These are phyloP conservation scores for Chinchilla lanigera DNA, from an alignment of 2,113 vertebrate species.

Conservation along the genomic window DNA sequence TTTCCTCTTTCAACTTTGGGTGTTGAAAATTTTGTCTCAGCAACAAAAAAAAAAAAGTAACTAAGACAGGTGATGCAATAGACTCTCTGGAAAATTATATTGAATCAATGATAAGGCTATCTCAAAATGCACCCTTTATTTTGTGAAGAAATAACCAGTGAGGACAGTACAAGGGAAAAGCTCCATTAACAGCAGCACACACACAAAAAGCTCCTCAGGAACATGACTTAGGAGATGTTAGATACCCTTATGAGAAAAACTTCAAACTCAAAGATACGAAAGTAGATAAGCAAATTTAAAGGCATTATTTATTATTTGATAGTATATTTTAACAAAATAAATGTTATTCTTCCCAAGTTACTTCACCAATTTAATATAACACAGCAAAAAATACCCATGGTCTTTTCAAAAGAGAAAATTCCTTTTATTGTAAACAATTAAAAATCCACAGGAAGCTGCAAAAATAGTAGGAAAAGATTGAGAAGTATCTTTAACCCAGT, in stretches of 20 bases:
- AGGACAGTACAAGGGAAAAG: neutral
- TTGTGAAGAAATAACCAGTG: neutral
- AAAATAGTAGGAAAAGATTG: neutral
- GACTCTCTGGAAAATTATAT: neutral
- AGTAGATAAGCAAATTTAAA: neutral
- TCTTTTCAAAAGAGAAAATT: neutral
- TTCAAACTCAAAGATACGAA: neutral
- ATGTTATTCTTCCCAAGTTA: neutral
- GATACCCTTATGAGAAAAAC: neutral
- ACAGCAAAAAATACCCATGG: neutral
- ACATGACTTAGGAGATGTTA: constrained; percentile 4
- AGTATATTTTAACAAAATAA: neutral
- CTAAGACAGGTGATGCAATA: neutral
- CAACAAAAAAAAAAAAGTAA: neutral
- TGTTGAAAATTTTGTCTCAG: neutral
- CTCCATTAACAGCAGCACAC: neutral
- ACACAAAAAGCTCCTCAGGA: neutral
- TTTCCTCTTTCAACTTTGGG: neutral
- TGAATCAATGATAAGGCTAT: neutral
- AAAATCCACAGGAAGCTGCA: neutral
- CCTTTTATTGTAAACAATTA: neutral
- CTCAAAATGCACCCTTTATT: neutral
- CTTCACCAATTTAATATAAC: neutral
- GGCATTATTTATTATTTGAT: neutral
- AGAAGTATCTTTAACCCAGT: neutral